phyloP scores from a whole-genome alignment of 2,113 vertebrate genomes.

The Cottus gobio region DNA sequence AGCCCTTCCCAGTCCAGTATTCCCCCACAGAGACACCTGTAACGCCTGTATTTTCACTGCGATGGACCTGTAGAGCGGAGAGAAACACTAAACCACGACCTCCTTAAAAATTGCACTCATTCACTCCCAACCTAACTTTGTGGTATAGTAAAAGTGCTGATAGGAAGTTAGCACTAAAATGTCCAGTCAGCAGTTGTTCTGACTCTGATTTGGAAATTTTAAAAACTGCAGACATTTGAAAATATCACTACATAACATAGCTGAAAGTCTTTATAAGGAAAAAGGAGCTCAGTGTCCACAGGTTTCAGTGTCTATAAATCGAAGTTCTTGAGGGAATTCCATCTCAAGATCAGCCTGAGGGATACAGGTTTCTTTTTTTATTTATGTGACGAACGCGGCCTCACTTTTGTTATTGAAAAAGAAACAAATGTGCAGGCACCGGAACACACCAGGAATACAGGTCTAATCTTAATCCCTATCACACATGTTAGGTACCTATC shows the following conservation, averaged over 20 bases:
- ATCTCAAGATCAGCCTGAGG: conserved; percentile 12
- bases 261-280: conserved; percentile 21
- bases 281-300: conserved; percentile 13
- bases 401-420: conserved; percentile 41
- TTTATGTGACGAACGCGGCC: conserved; percentile 18
- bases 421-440: conserved; percentile 28
- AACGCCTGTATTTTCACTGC: conserved; percentile 1
- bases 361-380: conserved; percentile 1
- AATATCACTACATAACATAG: conserved; percentile 1
- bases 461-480: conserved; percentile 50
- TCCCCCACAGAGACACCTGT: background rate
- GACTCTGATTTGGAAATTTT: conserved; percentile 13
- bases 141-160: background rate
- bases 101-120: conserved; percentile 9
- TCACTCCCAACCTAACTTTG: conserved; percentile 11
- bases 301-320: conserved; percentile 37
- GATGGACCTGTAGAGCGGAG: background rate
- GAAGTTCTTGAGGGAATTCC: conserved; percentile 14
- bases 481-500: conserved; percentile 42
- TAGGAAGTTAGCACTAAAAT: conserved; percentile 3
- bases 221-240: conserved; percentile 17
- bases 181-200: conserved; percentile 6
- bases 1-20: background rate
- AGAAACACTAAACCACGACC: conserved; percentile 10
- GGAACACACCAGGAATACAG: conserved; percentile 59